Percentiles rank a stretch among this genome's conserved stretches.
Evolutionary conservation across 2,113 vertebrate genomes (phyloP).

Genomic region (Tragelaphus scriptus): DNA sequence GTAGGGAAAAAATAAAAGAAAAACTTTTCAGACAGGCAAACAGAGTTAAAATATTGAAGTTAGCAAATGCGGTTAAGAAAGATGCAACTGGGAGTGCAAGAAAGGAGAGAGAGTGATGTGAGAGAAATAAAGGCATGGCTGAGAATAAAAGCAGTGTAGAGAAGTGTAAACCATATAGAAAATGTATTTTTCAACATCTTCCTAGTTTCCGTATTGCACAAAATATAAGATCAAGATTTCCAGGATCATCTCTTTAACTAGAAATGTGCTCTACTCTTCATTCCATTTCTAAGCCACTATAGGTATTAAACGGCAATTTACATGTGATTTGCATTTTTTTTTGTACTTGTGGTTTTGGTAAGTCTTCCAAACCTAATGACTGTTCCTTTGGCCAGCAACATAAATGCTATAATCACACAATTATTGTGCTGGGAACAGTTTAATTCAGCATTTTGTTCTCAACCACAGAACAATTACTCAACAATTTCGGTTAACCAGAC

Average conservation of each 20-base stretch:
- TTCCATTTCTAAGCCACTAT: slow-evolving; percentile 75
- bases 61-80: neutral
- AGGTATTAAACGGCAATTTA: slow-evolving; percentile 84
- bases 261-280: slow-evolving; percentile 61
- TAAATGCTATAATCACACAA: slow-evolving; percentile 95
- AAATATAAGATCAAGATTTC: slow-evolving; percentile 57
- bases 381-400: slow-evolving; percentile 87
- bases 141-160: neutral
- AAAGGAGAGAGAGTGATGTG: neutral
- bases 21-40: neutral
- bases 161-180: slow-evolving; percentile 30
- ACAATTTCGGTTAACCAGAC: slow-evolving; percentile 97
- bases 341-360: slow-evolving; percentile 84
- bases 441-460: slow-evolving; percentile 91
- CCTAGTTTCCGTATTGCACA: slow-evolving; percentile 59
- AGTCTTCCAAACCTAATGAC: slow-evolving; percentile 88
- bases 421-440: slow-evolving; percentile 92
- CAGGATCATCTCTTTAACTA: slow-evolving; percentile 73
- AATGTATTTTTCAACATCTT: slow-evolving; percentile 56
- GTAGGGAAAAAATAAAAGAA: neutral
- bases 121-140: neutral
- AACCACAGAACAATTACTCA: slow-evolving; percentile 97
- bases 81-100: neutral
- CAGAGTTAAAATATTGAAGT: neutral
- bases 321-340: slow-evolving; percentile 83